These are phyloP conservation scores for Hirundichthys speculiger DNA, from an alignment of 2,113 vertebrate species.

Conservation along the genomic window DNA sequence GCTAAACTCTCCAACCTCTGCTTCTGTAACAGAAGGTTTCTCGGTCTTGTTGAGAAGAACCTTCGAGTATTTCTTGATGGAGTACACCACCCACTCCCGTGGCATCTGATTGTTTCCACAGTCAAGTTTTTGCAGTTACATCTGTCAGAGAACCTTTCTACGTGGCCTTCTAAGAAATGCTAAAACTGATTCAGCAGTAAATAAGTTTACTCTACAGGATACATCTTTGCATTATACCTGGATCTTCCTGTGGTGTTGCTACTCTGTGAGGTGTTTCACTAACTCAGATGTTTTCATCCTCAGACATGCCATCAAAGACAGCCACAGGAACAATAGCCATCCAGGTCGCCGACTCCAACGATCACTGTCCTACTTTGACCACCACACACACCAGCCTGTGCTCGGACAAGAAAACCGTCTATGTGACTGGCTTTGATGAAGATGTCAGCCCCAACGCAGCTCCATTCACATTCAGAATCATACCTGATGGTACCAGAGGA, in stretches of 20 bases:
- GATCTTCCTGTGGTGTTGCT: background rate
- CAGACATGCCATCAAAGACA: conserved; percentile 85
- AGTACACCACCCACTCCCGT: too few species aligned
- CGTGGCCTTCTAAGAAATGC: too few species aligned
- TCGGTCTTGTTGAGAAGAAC: too few species aligned
- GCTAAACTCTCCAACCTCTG: too few species aligned
- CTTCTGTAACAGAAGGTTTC: too few species aligned
- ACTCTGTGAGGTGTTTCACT: background rate
- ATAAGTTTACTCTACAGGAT: too few species aligned
- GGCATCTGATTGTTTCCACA: too few species aligned
- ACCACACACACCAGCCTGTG: conserved; percentile 78
- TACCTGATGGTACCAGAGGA: conserved; percentile 73
- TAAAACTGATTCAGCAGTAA: too few species aligned
- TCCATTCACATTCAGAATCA: conserved; percentile 86
- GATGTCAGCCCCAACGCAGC: conserved; percentile 67
- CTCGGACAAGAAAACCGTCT: conserved; percentile 68
- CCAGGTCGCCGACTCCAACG: conserved; percentile 79
- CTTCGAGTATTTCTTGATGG: too few species aligned
- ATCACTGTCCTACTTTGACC: conserved; percentile 85
- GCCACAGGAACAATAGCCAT: conserved; percentile 88
- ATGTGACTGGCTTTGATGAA: conserved; percentile 75
- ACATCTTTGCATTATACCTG: too few species aligned
- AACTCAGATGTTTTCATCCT: conserved; percentile 1
- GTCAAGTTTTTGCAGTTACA: too few species aligned
- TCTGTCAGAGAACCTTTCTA: too few species aligned